A percentile compares a stretch with the other conserved stretches of the same genome.
Conservation (phyloP, 1,140 invertebrate genomes). For the Brachionus manjavacas region DNA sequence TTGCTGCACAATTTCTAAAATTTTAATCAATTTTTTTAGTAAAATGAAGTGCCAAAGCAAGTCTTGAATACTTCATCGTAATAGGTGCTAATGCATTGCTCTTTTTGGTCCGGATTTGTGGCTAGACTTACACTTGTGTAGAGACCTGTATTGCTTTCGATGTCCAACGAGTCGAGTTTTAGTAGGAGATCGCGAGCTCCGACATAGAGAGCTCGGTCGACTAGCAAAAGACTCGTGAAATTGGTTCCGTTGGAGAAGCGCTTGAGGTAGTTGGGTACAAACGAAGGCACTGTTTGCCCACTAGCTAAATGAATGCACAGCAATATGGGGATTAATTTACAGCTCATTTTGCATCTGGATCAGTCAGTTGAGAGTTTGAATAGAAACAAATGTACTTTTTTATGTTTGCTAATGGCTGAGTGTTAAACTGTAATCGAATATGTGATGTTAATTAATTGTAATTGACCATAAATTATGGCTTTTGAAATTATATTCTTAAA, state of each 20-base stretch:
- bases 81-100: conserved; percentile 27
- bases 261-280: neutral
- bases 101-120: conserved; percentile 17
- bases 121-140: neutral
- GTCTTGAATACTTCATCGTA: neutral
- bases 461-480: conserved; percentile 8
- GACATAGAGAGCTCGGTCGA: neutral
- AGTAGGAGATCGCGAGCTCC: conserved; percentile 14
- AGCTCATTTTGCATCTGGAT: neutral
- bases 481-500: neutral
- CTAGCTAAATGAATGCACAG: neutral
- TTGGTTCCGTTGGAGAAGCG: conserved; percentile 27
- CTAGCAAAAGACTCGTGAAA: neutral
- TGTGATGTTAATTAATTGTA: neutral
- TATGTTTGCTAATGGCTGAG: conserved; percentile 23
- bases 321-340: neutral
- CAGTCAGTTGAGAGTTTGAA: neutral
- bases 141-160: neutral
- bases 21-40: neutral
- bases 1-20: conserved; percentile 26
- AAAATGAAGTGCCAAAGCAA: neutral
- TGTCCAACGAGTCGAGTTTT: conserved; percentile 17
- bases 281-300: neutral
- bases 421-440: neutral
- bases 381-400: neutral